Base-by-base conservation (phyloP, 2,797 vertebrate species). In the Syngnathus acus region DNA sequence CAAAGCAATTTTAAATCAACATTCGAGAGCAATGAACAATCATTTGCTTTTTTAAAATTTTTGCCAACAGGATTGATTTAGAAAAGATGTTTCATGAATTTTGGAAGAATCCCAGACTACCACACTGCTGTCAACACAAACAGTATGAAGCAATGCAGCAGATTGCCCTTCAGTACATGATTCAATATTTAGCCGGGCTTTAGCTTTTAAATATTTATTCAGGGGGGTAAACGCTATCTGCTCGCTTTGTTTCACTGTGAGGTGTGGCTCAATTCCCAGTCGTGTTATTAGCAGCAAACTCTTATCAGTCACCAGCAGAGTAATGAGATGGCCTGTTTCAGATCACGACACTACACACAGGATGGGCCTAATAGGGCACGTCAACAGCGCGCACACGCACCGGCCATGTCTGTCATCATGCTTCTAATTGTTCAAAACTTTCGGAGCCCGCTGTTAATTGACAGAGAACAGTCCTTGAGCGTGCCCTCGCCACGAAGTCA, bases 301-400 rank as follows among this genome's bases (percentile, higher is more conserved):
- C 78, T 84, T 87, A 83, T 89, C 88, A 83, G 80, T 89, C 88
- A 86, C 65, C 88, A 83, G 74, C 70, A 69, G 79, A 83, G 83
- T 89, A 88, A 89, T 89, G 86, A 89, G 86, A 79, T 60, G 57
- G 83, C 72, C 86, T 84, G 86, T 73, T 86, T 83, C 80, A 86
- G 85, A 89, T 88, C 86, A 81, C 83, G 69, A 71, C 74, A 39
- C 78, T 78, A 63, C 79, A 77, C 82, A 83, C 79, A 74, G 88
- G 87, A 84, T 79, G 80, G 78, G 78, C 85, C 84, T 89, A 90
- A 89, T 87, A 82, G 82, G 81, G 72, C 83, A 75, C 67, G 82
- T 88, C 87, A 87, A 78, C 88, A 78, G 57, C 72, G 70, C 77
- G 60, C 78, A 76, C 82, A 81, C 72, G 39, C 74, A 45, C 51